Evolutionary conservation across 2,113 vertebrate species (phyloP), one percentile per base, ranked within the genome.

Genomic region (Eudyptes chrysolophus): DNA sequence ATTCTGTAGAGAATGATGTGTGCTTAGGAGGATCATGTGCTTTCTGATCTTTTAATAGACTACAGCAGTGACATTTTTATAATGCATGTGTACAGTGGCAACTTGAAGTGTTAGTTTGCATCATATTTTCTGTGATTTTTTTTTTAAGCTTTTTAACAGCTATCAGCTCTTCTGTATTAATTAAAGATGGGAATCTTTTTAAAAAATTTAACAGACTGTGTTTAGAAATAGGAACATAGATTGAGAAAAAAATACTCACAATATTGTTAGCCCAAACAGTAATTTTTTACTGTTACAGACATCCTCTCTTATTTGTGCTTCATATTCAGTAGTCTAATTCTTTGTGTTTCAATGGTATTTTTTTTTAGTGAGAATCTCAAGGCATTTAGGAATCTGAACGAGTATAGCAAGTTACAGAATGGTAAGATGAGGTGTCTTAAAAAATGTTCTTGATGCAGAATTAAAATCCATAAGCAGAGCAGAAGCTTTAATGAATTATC

Each of bases 1-100:
- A 74, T 87, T 80, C 57, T 54, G 38, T 85, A 29, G 62, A 83
- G 89, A 93, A 19, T 94, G 89, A 85, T 92, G 89, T 84, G 78
- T 85, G 75, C 84, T 96, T 16, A 61, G 89, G 42, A 96, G 49
- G 75, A 96, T 97, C 97, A 95, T 87, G 89, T 96, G 93, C 84
- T 85, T 92, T 68, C 78, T 82, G 84, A n/a, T 88, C 95, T 96
- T 97, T 96, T 94, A 96, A 96, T 97, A 96, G 72, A 91, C 75
- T 65, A 9, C 10, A 89, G 89, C 85, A 89, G 76, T 48, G 65
- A 38, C 60, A 42, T 78, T 76, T 86, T 75, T 70, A 57, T 84
- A 84, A 76, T 46, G 36, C 9, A 3, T 49, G 65, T 89, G 70
- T 81, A 61, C 44, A 44, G 69, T 13, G 34, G 70, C 76, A 96